These are phyloP conservation scores for Diuraphis noxia DNA, from an alignment of 1,140 invertebrate species.

Conservation along the genomic window DNA sequence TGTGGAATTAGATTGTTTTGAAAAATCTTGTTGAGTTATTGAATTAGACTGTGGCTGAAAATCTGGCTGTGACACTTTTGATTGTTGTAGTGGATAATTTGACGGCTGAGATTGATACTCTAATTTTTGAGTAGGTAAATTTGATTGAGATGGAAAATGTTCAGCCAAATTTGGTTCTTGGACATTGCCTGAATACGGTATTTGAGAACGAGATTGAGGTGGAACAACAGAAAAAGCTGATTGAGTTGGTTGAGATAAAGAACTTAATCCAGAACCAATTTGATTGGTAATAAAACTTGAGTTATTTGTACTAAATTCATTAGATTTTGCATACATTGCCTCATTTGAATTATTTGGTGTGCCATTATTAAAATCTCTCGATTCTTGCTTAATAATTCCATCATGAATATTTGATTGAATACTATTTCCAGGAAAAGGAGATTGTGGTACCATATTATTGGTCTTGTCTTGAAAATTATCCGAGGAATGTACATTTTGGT, in stretches of 20 bases:
- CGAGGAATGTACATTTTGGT: not conserved
- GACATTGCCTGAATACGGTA: not conserved
- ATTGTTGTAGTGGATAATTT: slow-evolving; percentile 41
- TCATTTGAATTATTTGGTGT: slow-evolving; percentile 25
- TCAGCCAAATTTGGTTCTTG: slow-evolving; percentile 14
- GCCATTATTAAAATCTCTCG: slow-evolving; percentile 15
- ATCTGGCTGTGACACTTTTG: slow-evolving; percentile 56
- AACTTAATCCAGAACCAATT: slow-evolving; percentile 25
- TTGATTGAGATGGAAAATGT: not conserved
- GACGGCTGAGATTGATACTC: slow-evolving; percentile 7
- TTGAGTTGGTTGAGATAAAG: slow-evolving; percentile 8
- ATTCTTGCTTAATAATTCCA: slow-evolving; percentile 26
- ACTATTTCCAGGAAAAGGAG: not conserved
- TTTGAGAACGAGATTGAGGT: slow-evolving; percentile 38
- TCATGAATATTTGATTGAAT: not conserved
- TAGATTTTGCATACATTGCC: not conserved
- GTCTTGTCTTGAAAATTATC: not conserved
- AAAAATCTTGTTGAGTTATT: slow-evolving; percentile 10
- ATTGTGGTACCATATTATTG: not conserved
- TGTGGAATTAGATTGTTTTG: slow-evolving; percentile 56
- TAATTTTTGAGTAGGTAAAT: slow-evolving; percentile 39
- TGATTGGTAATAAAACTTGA: slow-evolving; percentile 5
- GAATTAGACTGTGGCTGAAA: slow-evolving; percentile 45
- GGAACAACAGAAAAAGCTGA: slow-evolving; percentile 41
- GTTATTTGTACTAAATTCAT: slow-evolving; percentile 17